A percentile compares a stretch with the other conserved stretches of the same genome.
These are phyloP conservation scores for Potamilus streckersoni DNA, from an alignment of 1,140 invertebrate genomes.

Conservation along the genomic window DNA sequence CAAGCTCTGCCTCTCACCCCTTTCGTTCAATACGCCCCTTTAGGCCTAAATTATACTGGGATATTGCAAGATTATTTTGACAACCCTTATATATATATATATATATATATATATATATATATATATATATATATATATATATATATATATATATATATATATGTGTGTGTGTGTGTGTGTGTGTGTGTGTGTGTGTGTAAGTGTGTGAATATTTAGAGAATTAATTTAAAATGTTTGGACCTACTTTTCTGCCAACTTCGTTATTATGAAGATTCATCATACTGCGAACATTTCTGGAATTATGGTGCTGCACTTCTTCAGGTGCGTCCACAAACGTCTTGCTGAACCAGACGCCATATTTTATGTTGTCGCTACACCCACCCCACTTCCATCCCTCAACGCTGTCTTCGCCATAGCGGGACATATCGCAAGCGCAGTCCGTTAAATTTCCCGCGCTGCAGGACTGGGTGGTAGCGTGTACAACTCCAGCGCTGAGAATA, in stretches of 20 bases:
- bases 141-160: too few relatives aligned
- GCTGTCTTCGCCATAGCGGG: slow-evolving; percentile 49
- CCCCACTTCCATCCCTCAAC: slow-evolving; percentile 78
- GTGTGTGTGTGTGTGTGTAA: too few relatives aligned
- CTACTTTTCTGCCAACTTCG: slow-evolving; percentile 75
- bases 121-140: too few relatives aligned
- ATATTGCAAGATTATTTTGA: too few relatives aligned
- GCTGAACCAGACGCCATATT: slow-evolving; percentile 74
- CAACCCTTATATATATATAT: too few relatives aligned
- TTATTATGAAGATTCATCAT: slow-evolving; percentile 79
- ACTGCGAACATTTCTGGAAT: slow-evolving; percentile 65
- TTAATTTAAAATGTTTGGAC: slow-evolving; percentile 20
- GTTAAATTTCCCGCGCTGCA: slow-evolving; percentile 77
- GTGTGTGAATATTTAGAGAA: too few relatives aligned
- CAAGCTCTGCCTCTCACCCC: too few relatives aligned
- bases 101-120: too few relatives aligned
- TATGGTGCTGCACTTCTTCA: slow-evolving; percentile 64
- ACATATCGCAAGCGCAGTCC: slow-evolving; percentile 76
- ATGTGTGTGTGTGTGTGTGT: too few relatives aligned
- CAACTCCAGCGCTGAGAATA: slow-evolving; percentile 77
- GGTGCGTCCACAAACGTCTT: slow-evolving; percentile 75
- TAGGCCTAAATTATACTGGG: too few relatives aligned
- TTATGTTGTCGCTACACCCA: slow-evolving; percentile 77
- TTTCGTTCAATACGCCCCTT: too few relatives aligned
- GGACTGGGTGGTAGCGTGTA: slow-evolving; percentile 76